A percentile compares a stretch with the other conserved stretches of the same genome.
These are phyloP conservation scores for Struthio camelus DNA, from an alignment of 2,113 vertebrate species.

Conservation along the genomic window DNA sequence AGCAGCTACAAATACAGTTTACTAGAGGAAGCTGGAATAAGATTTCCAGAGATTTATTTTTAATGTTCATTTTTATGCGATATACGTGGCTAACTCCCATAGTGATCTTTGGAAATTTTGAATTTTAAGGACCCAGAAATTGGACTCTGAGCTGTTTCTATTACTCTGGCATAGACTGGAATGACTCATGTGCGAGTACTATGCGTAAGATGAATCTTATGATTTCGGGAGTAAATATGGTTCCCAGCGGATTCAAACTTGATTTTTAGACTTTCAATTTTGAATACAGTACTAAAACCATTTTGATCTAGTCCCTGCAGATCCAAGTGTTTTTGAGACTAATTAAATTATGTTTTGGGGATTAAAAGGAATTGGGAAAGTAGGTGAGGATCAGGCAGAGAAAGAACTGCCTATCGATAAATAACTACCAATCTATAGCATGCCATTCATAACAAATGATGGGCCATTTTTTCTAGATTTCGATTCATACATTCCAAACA, in stretches of 20 bases:
- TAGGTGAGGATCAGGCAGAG: background rate
- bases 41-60: background rate
- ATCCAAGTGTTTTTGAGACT: background rate
- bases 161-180: background rate
- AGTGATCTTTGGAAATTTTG: background rate
- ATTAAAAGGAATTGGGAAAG: background rate
- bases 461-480: background rate
- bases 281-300: background rate
- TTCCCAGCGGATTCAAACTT: background rate
- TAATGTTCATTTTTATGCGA: background rate
- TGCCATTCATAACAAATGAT: background rate
- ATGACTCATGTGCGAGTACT: background rate
- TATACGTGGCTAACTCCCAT: background rate
- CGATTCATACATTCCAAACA: background rate
- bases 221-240: background rate
- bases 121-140: background rate
- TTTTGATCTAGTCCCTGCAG: background rate
- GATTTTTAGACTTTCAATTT: background rate
- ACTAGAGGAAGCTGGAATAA: background rate
- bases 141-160: background rate
- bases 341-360: background rate
- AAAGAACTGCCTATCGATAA: background rate
- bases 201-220: background rate
- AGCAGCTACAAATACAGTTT: background rate
- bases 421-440: background rate